phyloP scores from a whole-genome alignment of 2,888 invertebrate species.

The Himalopsyche kuldschensis region DNA sequence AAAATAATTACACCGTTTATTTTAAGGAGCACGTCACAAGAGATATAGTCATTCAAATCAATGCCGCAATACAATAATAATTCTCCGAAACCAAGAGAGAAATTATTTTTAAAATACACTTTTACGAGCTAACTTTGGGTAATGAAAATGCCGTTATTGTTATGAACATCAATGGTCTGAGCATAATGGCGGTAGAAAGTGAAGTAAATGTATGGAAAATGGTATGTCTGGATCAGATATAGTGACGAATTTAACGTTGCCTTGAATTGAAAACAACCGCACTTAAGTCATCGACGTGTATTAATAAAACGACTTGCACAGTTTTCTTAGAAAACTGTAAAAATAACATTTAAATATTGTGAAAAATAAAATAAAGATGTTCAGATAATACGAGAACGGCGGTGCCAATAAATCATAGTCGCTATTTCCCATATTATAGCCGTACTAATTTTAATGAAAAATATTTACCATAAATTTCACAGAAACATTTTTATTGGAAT shows the following conservation, averaged over 20 bases:
- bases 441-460: too few species aligned
- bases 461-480: too few species aligned
- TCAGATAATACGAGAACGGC: too few species aligned
- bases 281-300: neutral
- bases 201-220: slow-evolving; percentile 38
- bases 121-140: neutral
- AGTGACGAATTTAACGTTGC: slow-evolving; percentile 36
- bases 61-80: neutral
- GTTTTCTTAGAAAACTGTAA: neutral
- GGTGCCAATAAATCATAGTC: too few species aligned
- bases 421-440: too few species aligned
- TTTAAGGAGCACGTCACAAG: neutral
- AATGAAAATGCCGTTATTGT: neutral
- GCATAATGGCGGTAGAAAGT: slow-evolving; percentile 17
- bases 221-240: slow-evolving; percentile 39
- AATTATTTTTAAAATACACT: neutral
- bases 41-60: neutral
- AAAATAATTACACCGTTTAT: too few species aligned
- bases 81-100: neutral
- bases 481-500: too few species aligned
- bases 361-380: neutral
- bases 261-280: neutral
- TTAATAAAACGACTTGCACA: neutral
- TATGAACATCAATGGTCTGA: neutral
- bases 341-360: neutral